Evolutionary conservation across 2,888 invertebrate species (phyloP).

Genomic region (Habrosyne pyritoides): DNA sequence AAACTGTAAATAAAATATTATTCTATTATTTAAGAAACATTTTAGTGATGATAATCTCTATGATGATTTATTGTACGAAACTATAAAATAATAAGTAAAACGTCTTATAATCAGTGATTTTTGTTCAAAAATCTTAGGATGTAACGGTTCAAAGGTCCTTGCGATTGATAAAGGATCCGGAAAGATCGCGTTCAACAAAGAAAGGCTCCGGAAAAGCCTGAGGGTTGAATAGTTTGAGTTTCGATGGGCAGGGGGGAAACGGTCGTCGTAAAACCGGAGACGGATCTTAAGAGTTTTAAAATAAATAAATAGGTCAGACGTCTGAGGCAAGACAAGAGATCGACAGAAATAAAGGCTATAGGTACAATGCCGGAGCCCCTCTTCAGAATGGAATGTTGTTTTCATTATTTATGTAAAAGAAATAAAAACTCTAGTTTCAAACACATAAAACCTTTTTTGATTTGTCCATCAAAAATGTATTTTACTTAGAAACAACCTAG

Average conservation of each 20-base stretch:
- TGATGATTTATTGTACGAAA: too few species aligned
- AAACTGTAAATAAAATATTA: too few species aligned
- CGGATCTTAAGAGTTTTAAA: constrained; percentile 20
- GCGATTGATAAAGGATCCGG: constrained; percentile 46
- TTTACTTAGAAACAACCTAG: not conserved
- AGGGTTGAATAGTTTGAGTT: constrained; percentile 54
- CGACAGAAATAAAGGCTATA: not conserved
- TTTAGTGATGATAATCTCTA: too few species aligned
- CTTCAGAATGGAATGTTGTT: not conserved
- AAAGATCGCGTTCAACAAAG: constrained; percentile 57
- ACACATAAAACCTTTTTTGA: not conserved
- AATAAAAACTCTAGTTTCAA: not conserved
- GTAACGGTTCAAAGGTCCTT: constrained; percentile 44
- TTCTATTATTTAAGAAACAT: not conserved
- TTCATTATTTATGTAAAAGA: not conserved
- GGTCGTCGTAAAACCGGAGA: constrained; percentile 17
- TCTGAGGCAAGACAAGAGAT: not conserved
- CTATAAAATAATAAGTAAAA: not conserved
- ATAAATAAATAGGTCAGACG: constrained; percentile 9
- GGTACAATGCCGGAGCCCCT: not conserved
- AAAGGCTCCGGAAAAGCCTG: constrained; percentile 50
- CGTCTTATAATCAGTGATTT: not conserved
- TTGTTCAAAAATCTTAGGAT: constrained; percentile 21
- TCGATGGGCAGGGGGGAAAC: constrained; percentile 29
- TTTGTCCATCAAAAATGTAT: not conserved